Percentiles rank a stretch among this genome's conserved stretches.
These are phyloP conservation scores for Oxyruncus cristatus DNA, from an alignment of 2,113 vertebrate genomes.

Conservation along the genomic window DNA sequence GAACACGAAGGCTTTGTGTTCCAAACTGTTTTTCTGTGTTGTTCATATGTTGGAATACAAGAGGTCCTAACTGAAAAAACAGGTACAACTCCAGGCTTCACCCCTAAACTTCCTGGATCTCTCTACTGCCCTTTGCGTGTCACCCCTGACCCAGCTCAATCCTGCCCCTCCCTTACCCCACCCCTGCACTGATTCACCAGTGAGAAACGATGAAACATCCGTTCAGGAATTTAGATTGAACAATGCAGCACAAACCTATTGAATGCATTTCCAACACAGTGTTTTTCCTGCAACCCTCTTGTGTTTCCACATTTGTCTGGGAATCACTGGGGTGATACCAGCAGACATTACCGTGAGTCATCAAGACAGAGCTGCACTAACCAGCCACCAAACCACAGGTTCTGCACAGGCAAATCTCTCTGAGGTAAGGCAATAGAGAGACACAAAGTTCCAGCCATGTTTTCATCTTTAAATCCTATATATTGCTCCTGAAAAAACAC, in stretches of 20 bases:
- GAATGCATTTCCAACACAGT: not conserved
- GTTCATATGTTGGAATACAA: not conserved
- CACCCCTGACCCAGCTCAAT: not conserved
- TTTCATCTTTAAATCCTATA: not conserved
- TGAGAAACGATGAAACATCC: not conserved
- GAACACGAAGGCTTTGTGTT: not conserved
- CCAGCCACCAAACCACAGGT: not conserved
- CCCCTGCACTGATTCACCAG: not conserved
- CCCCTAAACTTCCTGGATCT: not conserved
- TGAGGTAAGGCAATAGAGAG: not conserved
- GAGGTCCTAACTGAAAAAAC: not conserved
- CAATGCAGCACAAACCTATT: not conserved
- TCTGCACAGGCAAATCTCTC: not conserved
- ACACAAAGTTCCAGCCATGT: not conserved
- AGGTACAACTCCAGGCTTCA: not conserved
- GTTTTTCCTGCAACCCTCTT: not conserved
- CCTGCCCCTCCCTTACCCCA: fast-evolving
- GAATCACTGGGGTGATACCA: not conserved
- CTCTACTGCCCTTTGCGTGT: not conserved
- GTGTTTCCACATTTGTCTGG: not conserved
- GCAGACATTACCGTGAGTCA: not conserved
- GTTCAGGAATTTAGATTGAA: not conserved
- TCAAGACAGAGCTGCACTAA: not conserved
- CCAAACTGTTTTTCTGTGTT: not conserved
- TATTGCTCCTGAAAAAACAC: not conserved